Evolutionary conservation across 2,888 invertebrate genomes (phyloP).

Genomic region (Deilephila porcellus): DNA sequence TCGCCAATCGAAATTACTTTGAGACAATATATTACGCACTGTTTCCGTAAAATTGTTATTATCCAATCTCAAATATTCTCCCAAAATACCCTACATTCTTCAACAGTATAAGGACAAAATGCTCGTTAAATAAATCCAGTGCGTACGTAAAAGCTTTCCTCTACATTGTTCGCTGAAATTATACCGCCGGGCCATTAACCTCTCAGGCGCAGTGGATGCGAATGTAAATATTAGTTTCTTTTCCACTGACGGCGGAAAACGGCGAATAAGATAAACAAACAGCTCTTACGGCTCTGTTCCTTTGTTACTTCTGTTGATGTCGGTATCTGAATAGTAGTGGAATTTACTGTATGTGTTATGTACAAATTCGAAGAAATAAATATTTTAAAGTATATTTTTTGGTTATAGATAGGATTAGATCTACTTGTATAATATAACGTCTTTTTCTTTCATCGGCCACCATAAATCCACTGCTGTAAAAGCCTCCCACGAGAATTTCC

Average conservation of each 20-base stretch:
- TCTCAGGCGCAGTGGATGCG: neutral
- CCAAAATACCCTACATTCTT: too few species aligned
- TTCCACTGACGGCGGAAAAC: slow-evolving; percentile 2
- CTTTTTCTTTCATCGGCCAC: too few species aligned
- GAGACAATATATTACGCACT: too few species aligned
- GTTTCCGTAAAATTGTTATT: too few species aligned
- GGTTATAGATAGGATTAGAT: too few species aligned
- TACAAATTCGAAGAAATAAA: neutral
- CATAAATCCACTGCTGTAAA: too few species aligned
- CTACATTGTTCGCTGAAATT: slow-evolving; percentile 21
- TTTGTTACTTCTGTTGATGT: neutral
- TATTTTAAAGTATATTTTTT: neutral
- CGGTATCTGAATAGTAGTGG: neutral
- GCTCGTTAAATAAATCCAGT: neutral
- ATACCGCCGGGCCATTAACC: slow-evolving; percentile 18
- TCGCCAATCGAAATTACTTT: too few species aligned
- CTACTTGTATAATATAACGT: too few species aligned
- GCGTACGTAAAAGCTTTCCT: slow-evolving; percentile 10
- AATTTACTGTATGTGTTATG: neutral
- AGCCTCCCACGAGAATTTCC: too few species aligned
- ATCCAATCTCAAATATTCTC: too few species aligned
- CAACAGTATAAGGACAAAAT: neutral
- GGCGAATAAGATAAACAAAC: neutral
- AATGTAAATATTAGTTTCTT: slow-evolving; percentile 5
- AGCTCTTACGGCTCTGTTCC: neutral